phyloP scores from a whole-genome alignment of 2,888 invertebrate species.

The Pseudococcus viburni region DNA sequence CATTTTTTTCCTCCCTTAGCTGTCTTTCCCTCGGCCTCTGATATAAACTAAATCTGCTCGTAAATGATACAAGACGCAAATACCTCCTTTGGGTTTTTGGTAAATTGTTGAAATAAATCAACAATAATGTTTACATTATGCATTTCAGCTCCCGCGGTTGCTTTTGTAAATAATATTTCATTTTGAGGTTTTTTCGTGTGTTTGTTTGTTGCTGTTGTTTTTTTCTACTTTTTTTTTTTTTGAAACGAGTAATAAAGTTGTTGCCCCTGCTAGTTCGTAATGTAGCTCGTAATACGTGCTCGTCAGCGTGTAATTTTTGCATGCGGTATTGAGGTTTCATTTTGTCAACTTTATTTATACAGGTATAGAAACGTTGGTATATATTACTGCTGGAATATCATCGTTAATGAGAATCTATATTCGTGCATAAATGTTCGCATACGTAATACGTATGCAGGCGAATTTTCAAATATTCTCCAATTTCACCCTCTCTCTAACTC shows the following conservation, averaged over 20 bases:
- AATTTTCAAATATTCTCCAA: slow-evolving; percentile 6
- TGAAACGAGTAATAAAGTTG: neutral
- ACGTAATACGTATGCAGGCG: neutral
- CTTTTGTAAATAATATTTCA: slow-evolving; percentile 46
- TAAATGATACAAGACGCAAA: slow-evolving; percentile 50
- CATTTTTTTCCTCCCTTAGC: neutral
- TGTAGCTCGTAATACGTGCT: neutral
- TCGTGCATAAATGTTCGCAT: neutral
- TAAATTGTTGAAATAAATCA: slow-evolving; percentile 54
- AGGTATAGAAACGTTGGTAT: neutral
- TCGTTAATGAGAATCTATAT: neutral
- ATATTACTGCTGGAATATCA: no score
- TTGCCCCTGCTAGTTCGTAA: neutral
- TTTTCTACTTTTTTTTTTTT: neutral
- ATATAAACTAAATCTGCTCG: slow-evolving; percentile 50
- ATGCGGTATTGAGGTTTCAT: slow-evolving; percentile 9
- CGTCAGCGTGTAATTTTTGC: slow-evolving; percentile 7
- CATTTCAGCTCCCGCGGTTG: slow-evolving; percentile 32
- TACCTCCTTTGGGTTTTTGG: slow-evolving; percentile 52
- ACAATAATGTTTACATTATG: slow-evolving; percentile 52
- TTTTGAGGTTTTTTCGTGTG: neutral
- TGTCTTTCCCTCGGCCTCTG: neutral
- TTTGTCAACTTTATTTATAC: slow-evolving; percentile 5
- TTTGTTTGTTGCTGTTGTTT: no score
- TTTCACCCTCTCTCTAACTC: neutral